Evolutionary conservation across 2,113 vertebrate species (phyloP).

Genomic region (Theristicus caerulescens): DNA sequence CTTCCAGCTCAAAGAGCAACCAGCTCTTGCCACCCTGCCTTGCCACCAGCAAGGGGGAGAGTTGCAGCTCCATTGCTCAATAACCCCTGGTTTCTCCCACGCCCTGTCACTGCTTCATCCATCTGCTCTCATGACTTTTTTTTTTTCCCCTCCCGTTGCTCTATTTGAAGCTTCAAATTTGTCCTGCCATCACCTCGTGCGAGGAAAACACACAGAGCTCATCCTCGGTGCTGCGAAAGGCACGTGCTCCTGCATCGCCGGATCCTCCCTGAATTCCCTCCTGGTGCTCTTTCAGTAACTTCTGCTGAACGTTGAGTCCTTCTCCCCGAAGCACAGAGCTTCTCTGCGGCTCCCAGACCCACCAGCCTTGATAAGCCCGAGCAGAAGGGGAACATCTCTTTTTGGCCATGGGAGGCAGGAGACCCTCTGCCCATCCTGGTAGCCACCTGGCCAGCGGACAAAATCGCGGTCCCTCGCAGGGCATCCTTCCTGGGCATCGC

Average conservation of each 20-base stretch:
- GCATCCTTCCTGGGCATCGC: neutral
- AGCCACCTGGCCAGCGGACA: neutral
- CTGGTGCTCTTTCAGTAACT: neutral
- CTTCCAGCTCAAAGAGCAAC: neutral
- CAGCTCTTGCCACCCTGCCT: neutral
- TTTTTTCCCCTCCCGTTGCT: fast-evolving
- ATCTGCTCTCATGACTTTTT: fast-evolving
- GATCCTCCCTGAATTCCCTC: neutral
- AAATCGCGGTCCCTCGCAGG: fast-evolving
- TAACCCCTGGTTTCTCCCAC: neutral
- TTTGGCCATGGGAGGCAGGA: neutral
- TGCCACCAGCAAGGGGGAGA: too few relatives aligned
- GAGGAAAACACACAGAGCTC: neutral
- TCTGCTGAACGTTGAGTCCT: neutral
- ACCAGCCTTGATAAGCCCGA: neutral
- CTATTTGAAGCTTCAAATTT: neutral
- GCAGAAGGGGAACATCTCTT: neutral
- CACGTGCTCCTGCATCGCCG: fast-evolving
- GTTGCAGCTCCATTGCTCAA: neutral
- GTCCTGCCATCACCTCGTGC: neutral
- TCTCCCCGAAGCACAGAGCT: neutral
- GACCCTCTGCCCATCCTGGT: neutral
- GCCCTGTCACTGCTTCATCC: neutral
- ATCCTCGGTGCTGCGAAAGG: neutral
- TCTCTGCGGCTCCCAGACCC: neutral